phyloP scores from a whole-genome alignment of 2,888 invertebrate genomes.

The Catocala nupta region DNA sequence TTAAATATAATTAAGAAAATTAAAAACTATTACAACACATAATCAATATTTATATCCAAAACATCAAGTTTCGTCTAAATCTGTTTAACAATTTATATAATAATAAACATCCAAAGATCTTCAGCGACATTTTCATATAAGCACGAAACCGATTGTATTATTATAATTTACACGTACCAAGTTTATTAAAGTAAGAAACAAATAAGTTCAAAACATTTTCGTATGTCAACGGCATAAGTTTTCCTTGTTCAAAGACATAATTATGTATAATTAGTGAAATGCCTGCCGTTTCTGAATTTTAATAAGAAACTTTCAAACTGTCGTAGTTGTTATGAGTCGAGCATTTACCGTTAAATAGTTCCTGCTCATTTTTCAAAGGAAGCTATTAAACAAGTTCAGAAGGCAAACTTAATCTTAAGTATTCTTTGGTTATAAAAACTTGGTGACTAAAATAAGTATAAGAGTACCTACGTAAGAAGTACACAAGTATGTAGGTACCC shows the following conservation, averaged over 20 bases:
- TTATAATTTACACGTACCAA: no score
- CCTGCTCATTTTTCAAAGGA: constrained; percentile 62
- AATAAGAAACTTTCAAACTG: constrained; percentile 64
- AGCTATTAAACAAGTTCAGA: constrained; percentile 60
- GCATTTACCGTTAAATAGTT: constrained; percentile 65
- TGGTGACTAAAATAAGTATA: constrained; percentile 13
- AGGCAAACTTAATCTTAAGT: constrained; percentile 44
- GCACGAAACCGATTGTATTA: no score
- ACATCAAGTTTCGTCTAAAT: no score
- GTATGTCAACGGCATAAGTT: no score
- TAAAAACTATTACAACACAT: no score
- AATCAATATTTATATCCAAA: no score
- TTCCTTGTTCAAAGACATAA: constrained; percentile 30
- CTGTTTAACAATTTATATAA: no score
- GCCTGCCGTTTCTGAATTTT: constrained; percentile 49
- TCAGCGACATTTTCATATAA: no score
- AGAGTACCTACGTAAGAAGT: neutral
- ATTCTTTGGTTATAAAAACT: constrained; percentile 33
- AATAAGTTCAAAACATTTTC: no score
- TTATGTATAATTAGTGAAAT: constrained; percentile 46
- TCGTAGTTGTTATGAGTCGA: constrained; percentile 63
- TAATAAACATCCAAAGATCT: no score
- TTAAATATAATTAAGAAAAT: no score
- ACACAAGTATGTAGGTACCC: neutral
- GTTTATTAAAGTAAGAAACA: no score